Evolutionary conservation across 2,113 vertebrate species (phyloP), one percentile per base, ranked within the genome.

Genomic region (Rynchops niger): DNA sequence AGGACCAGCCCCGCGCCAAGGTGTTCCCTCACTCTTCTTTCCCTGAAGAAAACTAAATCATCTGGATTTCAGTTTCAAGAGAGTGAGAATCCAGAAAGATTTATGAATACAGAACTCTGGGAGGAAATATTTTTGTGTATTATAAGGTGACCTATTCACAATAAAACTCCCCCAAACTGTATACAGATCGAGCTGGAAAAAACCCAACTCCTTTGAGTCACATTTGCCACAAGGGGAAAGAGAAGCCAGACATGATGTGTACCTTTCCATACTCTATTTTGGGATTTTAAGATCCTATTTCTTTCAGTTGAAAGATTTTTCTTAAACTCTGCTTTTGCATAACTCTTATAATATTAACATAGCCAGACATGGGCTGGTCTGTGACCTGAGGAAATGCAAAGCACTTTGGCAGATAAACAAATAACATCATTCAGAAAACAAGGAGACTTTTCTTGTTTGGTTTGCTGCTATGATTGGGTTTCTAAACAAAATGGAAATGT

Each of bases 231-330:
- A 90, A 93, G 95, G 89, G 91, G 94, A 97, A 93, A 91, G 95
- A 97, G 93, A 94, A 97, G 97, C 97, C 97, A 98, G 98, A 98
- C 98, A 96, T 98, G 98, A 98, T 98, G 98, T 98, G 98, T 98
- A 98, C 97, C 98, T 98, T 98, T 98, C 97, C 95, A 97, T 88
- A 85, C 90, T 82, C 98, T 98, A 98, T 98, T 98, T 98, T 97
- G 95, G 97, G 98, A 97, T 97, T 98, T 98, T 98, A 98, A 98
- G 98, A 97, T 98, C 97, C 98, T 97, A 95, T 98, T 98, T 98
- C 98, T 98, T 96, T 97, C 86, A 40, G 96, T 97, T 96, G 93
- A 98, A 97, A 97, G 95, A 93, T 97, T 95, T 96, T 95, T 97
- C 96, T 97, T 85, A 91, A 96, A 95, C 93, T 80, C 82, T 93